Base-by-base conservation (phyloP, 35 echinoderm and acorn worm genomes). In the Lytechinus pictus region DNA sequence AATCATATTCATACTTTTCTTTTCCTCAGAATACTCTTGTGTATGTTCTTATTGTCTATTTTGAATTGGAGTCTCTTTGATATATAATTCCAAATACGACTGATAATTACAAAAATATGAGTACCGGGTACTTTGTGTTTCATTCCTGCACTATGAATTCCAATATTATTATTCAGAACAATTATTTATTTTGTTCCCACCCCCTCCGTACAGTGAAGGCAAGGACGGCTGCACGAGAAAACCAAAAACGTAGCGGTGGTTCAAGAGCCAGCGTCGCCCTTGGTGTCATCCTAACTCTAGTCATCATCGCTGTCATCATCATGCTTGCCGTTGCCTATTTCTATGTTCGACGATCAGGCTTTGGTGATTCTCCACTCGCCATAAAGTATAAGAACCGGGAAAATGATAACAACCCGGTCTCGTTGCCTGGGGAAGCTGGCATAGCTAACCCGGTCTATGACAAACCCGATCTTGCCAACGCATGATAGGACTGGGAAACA, bases 341-440 rank as follows among this genome's bases (percentile, higher is more conserved):
- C 92, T 93, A 55, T 12, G 28, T 93, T 57, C 52, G 92, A 12
- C 92, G 92, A 27, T 93, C 92, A 54, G 92, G 92, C 27, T 90
- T 90, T 54, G 16, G 53, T 6, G 54, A 93, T 54, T 56, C 92
- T 5, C 92, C 92, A 10, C 57, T 93, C 53, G 92, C 92, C 11
- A 93, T 93, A 53, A 93, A 93, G 92, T 93, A 93, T n/a, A 93
- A 93, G 92, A 93, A 93, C 92, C 52, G 52, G 92, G 92, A 93
- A 5, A 79, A 79, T 24, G 92, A 93, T 6, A 93, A 93, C 54
- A 44, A 57, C 27, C 92, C 92, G 9, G 92, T 93, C 92, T 53
- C 92, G 92, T 14, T 93, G 10, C 54, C 92, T 1, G 92, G 92
- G 27, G 92, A 93, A 93, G 14, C 92, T 10, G 92, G 92, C 27